Evolutionary conservation across 2,113 vertebrate genomes (phyloP), one percentile per base, ranked within the genome.

Genomic region (Cynoglossus semilaevis): DNA sequence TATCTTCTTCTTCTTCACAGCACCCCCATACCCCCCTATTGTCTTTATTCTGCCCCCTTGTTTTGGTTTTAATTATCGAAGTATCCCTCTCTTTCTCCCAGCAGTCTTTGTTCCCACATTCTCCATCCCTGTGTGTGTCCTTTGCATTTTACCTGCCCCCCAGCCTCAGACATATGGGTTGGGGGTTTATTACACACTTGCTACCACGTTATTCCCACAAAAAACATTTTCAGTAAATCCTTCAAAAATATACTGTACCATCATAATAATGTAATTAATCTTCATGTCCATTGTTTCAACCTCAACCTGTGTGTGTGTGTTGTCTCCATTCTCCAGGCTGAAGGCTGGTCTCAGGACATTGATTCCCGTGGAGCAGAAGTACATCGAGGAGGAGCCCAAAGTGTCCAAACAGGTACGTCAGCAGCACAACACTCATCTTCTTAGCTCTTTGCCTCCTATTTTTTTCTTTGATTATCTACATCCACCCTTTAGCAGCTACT

Each of bases 401-500:
- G 94, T 98, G 86, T 99, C 97, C 84, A 99, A 98, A 91, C 96
- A 99, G 96, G 97, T 99, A 94, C 68, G 72, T 67, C 72, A 63
- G 45, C 42, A 45, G 53, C 50, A 2, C 29, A 45, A 41, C 48
- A 15, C 51, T 48, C 54, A 43, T 68, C 47, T 66, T 51, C 37
- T 37, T 29, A 53, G 50, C 60, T 63, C 61, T 59, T 42, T 1
- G 16, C 22, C 18, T 65, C 8, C 37, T 36, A 43, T 72, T 67
- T 82, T 64, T 35, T 13, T 41, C 14, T 41, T 41, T 13, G 4
- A 41, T 29, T 29, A 67, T 82, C 63, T 65, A 13, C 58, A 52
- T 82, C 65, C 65, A 62, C 54, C 52, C 38, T 16, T 40, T 51
- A 48, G 19, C 45, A 36, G 62, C 36, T 19, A 2, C 22, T 37